Percentiles rank a stretch among this genome's conserved stretches.
Evolutionary conservation across 1,140 invertebrate genomes (phyloP).

Genomic region (Zaprionus nigranus): DNA sequence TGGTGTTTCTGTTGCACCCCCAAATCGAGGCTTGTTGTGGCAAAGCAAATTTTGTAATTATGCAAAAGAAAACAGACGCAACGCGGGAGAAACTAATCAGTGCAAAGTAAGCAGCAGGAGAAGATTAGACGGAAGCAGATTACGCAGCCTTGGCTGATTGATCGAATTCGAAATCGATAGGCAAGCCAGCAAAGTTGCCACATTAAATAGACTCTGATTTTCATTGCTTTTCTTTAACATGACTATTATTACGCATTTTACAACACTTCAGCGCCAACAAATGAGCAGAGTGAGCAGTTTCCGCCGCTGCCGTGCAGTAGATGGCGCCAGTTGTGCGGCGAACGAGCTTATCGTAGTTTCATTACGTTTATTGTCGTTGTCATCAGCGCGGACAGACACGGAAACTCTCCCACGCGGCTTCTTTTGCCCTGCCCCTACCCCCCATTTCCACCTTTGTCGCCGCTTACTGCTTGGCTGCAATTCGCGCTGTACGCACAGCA

Average conservation of each 20-base stretch:
- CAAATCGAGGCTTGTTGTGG: conserved; percentile 5
- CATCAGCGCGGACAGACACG: conserved; percentile 56
- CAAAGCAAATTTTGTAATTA: conserved; percentile 74
- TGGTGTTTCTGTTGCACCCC: not conserved
- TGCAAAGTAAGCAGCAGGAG: conserved; percentile 30
- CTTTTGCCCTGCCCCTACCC: too few relatives aligned
- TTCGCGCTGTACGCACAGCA: conserved; percentile 42
- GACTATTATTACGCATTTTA: not conserved
- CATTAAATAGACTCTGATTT: too few relatives aligned
- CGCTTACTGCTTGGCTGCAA: conserved; percentile 49
- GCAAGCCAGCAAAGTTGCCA: too few relatives aligned
- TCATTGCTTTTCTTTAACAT: not conserved
- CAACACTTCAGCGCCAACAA: conserved; percentile 41
- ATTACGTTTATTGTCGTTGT: conserved; percentile 79
- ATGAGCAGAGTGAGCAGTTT: conserved; percentile 58
- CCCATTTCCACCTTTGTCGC: not conserved
- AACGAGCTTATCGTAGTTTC: conserved; percentile 73
- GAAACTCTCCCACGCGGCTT: not conserved
- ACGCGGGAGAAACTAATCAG: conserved; percentile 22
- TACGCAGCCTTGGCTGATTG: not conserved
- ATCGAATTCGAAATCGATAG: not conserved
- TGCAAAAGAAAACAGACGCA: conserved; percentile 33
- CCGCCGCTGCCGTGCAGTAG: conserved; percentile 22
- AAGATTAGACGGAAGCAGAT: too few relatives aligned
- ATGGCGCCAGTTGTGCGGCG: conserved; percentile 14